Evolutionary conservation across 37 sponge, comb jelly and placozoan species (phyloP), one percentile per base, ranked within the genome.

Genomic region (Geodia barretti): DNA sequence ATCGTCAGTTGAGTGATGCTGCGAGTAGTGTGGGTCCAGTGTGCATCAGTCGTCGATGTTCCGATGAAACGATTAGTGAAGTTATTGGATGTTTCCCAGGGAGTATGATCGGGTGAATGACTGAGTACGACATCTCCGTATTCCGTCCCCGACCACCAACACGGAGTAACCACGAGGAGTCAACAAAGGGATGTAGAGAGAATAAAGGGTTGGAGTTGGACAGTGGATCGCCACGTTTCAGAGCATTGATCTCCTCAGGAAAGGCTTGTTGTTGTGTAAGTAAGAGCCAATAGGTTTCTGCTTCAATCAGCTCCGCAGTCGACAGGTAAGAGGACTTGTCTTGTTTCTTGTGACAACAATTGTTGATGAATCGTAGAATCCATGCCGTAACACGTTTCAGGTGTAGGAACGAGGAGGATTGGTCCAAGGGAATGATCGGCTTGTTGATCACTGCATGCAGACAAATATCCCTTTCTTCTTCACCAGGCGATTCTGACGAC

Each of bases 331-430:
- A 29, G 74, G 66, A 83, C 75, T 74, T 7, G 23, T 62, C 17
- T 67, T 29, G 30, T n/a, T n/a, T n/a, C n/a, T n/a, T n/a, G n/a
- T n/a, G n/a, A n/a, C n/a, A 58, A 11, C 11, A 58, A 54, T 86
- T 83, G 32, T 62, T 21, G 9, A 83, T 54, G 58, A 83, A 83
- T 30, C 84, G 47, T 19, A 64, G 26, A 4, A 74, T 41, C 84
- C 84, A 83, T 33, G 84, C 76, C 34, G 69, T 83, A 20, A 83
- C 76, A 64, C 84, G 75, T 59, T 59, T 58, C 38, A 60, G 60
- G 21, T 26, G 32, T 26, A 29, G 32, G 63, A 81, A 81, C 5
- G 61, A 59, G 23, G 73, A 72, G 63, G 58, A 71, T 20, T 72
- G 24, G 29, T 61, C 73, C 30, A 54, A 21, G 21, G 82, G 60